Evolutionary conservation across 2,113 vertebrate species (phyloP), one percentile per base, ranked within the genome.

Genomic region (Nothoprocta perdicaria): DNA sequence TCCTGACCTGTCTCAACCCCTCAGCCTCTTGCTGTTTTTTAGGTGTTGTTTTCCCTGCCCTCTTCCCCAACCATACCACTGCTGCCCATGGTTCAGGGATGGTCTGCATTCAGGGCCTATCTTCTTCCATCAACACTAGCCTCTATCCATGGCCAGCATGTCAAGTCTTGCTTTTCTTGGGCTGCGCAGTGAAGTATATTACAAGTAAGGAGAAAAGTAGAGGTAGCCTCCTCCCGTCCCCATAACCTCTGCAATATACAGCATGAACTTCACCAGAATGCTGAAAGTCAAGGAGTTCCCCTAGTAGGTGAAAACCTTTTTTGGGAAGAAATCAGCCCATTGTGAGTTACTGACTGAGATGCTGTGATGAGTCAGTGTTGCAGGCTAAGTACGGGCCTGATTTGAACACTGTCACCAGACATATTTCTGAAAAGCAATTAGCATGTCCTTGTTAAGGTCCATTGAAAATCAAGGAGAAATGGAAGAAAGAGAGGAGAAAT

Each of bases 21-120:
- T 77, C 45, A 82, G 72, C 35, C 50, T 95, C 14, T 53, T 73
- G 26, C 29, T 86, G 9, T 65, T n/a, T 80, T 69, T 60, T 46
- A 60, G 22, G 31, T 83, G 15, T 57, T 86, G 21, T 33, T 86
- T 73, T 68, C 6, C 3, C 11, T 1, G 3, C 6, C 40, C 55
- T 80, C 16, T 21, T 81, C 73, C 48, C n/a, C 53, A 86, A 4
- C 62, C 48, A 52, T 8, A 7, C 18, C 38, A 55, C 15, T 4
- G 19, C 60, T 46, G 78, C 24, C 29, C 33, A 53, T 0, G 0
- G 80, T 19, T 58, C 69, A 7, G 9, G 60, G 38, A 19, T 18
- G 18, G 15, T 57, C 52, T 12, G 13, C 6, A 45, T 43, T 88
- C 58, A 19, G 52, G 58, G 27, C 41, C 69, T 33, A 67, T 4